Evolutionary conservation across 2,888 invertebrate genomes (phyloP).

Genomic region (Tipula unca): DNA sequence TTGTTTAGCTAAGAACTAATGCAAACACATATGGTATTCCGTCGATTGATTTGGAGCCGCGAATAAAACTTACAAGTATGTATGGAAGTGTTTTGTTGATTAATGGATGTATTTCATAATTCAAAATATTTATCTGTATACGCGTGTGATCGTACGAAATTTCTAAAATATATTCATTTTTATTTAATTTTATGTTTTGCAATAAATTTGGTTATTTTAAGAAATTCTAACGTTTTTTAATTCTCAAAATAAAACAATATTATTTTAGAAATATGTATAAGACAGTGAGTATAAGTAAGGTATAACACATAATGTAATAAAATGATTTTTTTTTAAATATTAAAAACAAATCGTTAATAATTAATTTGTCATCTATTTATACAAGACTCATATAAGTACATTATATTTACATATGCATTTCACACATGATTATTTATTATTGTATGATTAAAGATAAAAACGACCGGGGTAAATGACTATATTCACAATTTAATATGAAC

Average conservation of each 20-base stretch:
- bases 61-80: neutral
- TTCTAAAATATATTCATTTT: no score
- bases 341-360: no score
- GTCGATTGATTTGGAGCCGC: neutral
- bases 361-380: no score
- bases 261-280: no score
- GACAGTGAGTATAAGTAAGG: no score
- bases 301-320: no score
- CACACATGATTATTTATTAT: no score
- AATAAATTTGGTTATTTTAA: neutral
- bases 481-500: neutral
- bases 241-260: neutral
- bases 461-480: neutral
- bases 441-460: neutral
- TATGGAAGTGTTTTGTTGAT: neutral
- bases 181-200: neutral
- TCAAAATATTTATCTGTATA: neutral
- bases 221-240: neutral
- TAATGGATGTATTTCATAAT: neutral
- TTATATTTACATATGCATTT: no score
- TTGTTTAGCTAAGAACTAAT: neutral
- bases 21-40: neutral
- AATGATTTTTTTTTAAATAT: no score
- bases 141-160: no score
- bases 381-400: no score